Base-by-base conservation (phyloP, 1,140 invertebrate genomes). In the Oryctes rhinoceros region DNA sequence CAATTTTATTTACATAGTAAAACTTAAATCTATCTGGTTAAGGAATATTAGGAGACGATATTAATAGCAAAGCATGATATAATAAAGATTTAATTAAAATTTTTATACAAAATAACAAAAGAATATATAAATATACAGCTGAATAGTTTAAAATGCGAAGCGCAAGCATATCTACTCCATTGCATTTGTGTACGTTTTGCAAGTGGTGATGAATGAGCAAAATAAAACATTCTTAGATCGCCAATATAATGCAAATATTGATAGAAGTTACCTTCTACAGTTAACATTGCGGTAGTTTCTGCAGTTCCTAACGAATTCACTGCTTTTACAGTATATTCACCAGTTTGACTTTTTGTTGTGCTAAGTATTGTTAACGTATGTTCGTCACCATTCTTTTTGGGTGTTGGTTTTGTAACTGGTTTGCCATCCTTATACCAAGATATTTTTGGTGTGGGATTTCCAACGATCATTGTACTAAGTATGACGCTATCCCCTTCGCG, bases 361-460 rank as follows among this genome's bases (percentile, higher is more conserved):
- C 94, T 92, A 49, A 92, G 91, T 11, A 95, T 87, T 7, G 91
- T 93, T 37, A 95, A 85, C 0, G 90, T 92, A 81, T 94, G 92
- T 3, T 91, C 90, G 84, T 95, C 92, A 71, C 92, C 92, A 78
- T 94, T 92, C 65, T 91, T 89, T 84, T 92, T 93, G 3, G 90
- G 90, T 9, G 86, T 87, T 20, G 90, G 84, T 62, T 86, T 85
- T 59, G 91, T 91, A 13, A 94, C 84, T 15, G 92, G 91, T 86
- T 94, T 93, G 75, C 92, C 92, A 86, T 96, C 91, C 86, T 94
- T 94, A 79, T 91, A 92, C 96, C 96, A 97, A 0, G 89, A 91
- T 10, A 97, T 91, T 82, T 91, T 94, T 18, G 96, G 96, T 80
- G 90, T 89, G 78, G 96, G 96, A 86, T 93, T 94, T 49, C 95